phyloP scores from a whole-genome alignment of 2,888 invertebrate species.

The Branchellion lobata region DNA sequence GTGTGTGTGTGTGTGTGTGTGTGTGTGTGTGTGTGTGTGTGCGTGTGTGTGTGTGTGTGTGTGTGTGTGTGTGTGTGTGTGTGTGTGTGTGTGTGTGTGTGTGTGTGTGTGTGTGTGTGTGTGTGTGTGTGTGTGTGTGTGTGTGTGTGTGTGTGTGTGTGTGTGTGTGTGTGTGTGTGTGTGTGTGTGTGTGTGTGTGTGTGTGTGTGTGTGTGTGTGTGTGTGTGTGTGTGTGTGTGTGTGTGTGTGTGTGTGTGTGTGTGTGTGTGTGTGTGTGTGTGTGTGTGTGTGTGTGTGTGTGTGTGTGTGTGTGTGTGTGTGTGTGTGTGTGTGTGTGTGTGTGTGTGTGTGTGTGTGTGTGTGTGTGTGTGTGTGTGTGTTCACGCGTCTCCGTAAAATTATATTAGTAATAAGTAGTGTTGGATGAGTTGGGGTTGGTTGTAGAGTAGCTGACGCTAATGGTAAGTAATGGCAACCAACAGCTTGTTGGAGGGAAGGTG shows the following conservation, averaged over 20 bases:
- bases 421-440: too few species aligned
- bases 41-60: too few species aligned
- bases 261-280: slow-evolving; percentile 32
- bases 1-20: too few species aligned
- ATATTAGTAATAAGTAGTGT: too few species aligned
- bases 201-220: slow-evolving; percentile 46
- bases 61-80: slow-evolving; percentile 39
- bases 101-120: slow-evolving; percentile 39
- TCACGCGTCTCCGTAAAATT: too few species aligned
- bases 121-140: slow-evolving; percentile 45
- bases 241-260: slow-evolving; percentile 48
- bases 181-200: slow-evolving; percentile 46
- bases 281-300: slow-evolving; percentile 30
- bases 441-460: too few species aligned
- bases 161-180: slow-evolving; percentile 46
- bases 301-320: slow-evolving; percentile 23
- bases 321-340: slow-evolving; percentile 27
- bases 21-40: too few species aligned
- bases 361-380: slow-evolving; percentile 1
- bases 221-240: slow-evolving; percentile 46
- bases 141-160: slow-evolving; percentile 46
- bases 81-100: slow-evolving; percentile 40
- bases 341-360: slow-evolving; percentile 27
- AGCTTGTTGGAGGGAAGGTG: too few species aligned
- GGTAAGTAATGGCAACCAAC: too few species aligned